These are phyloP conservation scores for Platanista minor DNA, from an alignment of 2,113 vertebrate genomes.

Conservation along the genomic window DNA sequence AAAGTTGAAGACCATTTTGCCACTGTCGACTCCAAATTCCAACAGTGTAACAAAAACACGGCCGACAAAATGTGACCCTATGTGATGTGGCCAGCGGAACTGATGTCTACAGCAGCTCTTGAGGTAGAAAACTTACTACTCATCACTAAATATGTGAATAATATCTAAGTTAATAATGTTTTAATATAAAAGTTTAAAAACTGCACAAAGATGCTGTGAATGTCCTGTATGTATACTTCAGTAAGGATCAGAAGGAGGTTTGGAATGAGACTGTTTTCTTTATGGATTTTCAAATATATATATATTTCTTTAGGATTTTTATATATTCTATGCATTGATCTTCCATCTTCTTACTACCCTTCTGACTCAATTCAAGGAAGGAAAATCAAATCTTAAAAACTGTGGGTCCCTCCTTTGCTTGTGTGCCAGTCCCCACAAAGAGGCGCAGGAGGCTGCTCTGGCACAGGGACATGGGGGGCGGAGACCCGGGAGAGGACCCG, in stretches of 20 bases:
- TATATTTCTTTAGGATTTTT: neutral
- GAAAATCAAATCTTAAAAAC: neutral
- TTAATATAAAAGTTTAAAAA: conserved; percentile 44
- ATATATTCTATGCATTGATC: neutral
- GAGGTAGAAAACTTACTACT: conserved; percentile 43
- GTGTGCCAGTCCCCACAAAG: neutral
- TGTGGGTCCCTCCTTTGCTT: neutral
- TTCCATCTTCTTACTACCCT: neutral
- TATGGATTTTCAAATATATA: neutral
- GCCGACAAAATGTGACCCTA: neutral
- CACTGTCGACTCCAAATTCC: neutral
- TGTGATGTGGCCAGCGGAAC: accelerated
- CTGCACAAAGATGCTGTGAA: neutral
- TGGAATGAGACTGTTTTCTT: neutral
- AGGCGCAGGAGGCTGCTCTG: neutral
- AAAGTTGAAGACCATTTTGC: neutral
- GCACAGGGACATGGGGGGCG: accelerated
- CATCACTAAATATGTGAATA: neutral
- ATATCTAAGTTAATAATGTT: neutral
- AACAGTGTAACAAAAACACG: neutral
- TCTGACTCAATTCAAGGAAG: neutral
- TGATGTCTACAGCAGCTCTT: neutral
- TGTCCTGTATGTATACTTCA: neutral
- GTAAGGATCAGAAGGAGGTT: neutral
- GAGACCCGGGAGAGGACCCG: neutral